Percentiles rank a stretch among this genome's conserved stretches.
Conservation (phyloP, 2,888 invertebrate species). For the Autographa pulchrina region DNA sequence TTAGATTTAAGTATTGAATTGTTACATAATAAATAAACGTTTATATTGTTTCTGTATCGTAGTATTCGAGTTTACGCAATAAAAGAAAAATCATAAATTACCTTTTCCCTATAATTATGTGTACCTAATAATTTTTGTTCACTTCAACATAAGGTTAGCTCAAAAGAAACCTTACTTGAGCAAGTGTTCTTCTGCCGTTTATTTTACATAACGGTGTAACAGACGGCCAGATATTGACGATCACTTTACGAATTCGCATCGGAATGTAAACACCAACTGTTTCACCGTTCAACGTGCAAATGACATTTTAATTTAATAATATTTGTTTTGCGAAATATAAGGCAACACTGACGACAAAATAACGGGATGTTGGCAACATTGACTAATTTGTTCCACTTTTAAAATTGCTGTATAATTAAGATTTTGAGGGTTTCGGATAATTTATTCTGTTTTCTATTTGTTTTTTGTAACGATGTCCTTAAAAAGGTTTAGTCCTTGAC, state of each 20-base stretch:
- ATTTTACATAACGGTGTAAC: constrained; percentile 57
- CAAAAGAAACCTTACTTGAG: too few species aligned
- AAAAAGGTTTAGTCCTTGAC: constrained; percentile 4
- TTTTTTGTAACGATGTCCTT: neutral
- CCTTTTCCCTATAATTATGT: too few species aligned
- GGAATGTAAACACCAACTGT: constrained; percentile 66
- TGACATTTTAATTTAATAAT: constrained; percentile 63
- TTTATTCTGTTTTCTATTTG: neutral
- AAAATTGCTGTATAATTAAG: constrained; percentile 12
- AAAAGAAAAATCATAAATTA: too few species aligned
- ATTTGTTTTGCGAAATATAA: constrained; percentile 55
- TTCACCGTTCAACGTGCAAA: constrained; percentile 47
- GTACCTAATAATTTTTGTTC: too few species aligned
- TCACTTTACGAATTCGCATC: constrained; percentile 65
- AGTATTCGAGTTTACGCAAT: too few species aligned
- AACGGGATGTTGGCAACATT: constrained; percentile 42
- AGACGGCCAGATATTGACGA: constrained; percentile 35
- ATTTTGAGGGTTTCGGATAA: constrained; percentile 8
- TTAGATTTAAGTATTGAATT: too few species aligned
- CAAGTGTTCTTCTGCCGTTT: too few species aligned
- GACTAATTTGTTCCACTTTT: constrained; percentile 22
- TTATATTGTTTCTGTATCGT: too few species aligned
- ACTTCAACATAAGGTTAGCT: too few species aligned
- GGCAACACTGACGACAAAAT: constrained; percentile 43
- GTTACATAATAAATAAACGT: too few species aligned